A percentile compares a stretch with the other conserved stretches of the same genome.
These are phyloP conservation scores for Peromyscus aztecus DNA, from an alignment of 2,797 vertebrate genomes.

Conservation along the genomic window DNA sequence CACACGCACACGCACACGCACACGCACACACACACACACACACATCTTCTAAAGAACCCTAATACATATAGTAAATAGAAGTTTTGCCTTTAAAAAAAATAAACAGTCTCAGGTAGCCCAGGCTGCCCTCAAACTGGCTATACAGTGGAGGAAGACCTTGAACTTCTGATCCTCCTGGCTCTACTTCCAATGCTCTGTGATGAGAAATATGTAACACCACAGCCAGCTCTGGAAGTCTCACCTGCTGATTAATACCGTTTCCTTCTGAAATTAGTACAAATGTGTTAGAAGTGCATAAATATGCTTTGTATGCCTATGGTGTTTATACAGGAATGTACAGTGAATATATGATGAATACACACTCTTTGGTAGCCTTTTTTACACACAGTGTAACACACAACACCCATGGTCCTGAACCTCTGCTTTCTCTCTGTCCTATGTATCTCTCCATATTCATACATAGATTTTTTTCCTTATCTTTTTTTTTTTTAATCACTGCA, in stretches of 20 bases:
- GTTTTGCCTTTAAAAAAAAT: background rate
- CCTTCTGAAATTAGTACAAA: background rate
- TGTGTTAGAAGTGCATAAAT: background rate
- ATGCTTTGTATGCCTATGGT: background rate
- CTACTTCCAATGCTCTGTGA: background rate
- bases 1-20: no score
- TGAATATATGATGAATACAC: background rate
- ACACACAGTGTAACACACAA: background rate
- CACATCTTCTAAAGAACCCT: background rate
- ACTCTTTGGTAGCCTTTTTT: background rate
- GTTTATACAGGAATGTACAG: background rate
- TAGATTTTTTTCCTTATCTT: background rate
- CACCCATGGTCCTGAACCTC: background rate
- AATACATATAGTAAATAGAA: background rate
- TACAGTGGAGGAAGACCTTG: background rate
- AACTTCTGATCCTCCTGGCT: background rate
- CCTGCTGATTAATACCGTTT: background rate
- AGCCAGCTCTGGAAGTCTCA: background rate
- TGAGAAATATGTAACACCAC: background rate
- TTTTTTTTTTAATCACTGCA: background rate
- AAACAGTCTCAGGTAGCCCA: background rate
- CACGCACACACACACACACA: background rate
- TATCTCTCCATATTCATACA: background rate
- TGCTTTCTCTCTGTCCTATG: background rate
- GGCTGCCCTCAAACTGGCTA: no score